Evolutionary conservation across 2,888 invertebrate species (phyloP).

Genomic region (Temnothorax ravouxi): DNA sequence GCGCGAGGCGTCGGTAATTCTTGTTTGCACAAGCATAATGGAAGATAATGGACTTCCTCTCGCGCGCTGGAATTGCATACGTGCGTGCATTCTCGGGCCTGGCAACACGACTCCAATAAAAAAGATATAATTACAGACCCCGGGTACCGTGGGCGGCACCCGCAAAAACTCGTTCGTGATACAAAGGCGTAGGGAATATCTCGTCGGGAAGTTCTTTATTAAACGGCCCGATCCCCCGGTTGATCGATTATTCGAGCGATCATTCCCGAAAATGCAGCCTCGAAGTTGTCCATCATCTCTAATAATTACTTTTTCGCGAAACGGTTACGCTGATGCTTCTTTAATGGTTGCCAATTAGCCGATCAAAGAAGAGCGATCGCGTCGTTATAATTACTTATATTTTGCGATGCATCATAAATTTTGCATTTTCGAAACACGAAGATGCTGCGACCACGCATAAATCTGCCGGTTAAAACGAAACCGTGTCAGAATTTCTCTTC

Average conservation of each 20-base stretch:
- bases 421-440: not conserved
- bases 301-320: conserved; percentile 26
- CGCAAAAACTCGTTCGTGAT: conserved; percentile 26
- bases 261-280: not conserved
- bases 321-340: not conserved
- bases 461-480: not conserved
- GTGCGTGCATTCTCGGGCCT: not conserved
- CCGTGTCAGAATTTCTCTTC: not conserved
- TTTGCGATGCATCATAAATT: not conserved
- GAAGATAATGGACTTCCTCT: conserved; percentile 30
- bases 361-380: not conserved
- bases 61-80: conserved; percentile 27
- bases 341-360: not conserved
- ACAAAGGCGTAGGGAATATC: conserved; percentile 1
- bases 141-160: not conserved
- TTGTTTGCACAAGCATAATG: conserved; percentile 38
- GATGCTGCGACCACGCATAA: not conserved
- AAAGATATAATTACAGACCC: conserved; percentile 33
- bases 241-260: not conserved
- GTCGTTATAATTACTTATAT: not conserved
- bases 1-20: conserved; percentile 16
- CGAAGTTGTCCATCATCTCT: not conserved
- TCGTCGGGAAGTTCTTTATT: conserved; percentile 4
- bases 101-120: conserved; percentile 22
- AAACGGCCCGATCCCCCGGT: not conserved